Conservation (phyloP, 2,113 vertebrate species). For the Tachuris rubrigastra region DNA sequence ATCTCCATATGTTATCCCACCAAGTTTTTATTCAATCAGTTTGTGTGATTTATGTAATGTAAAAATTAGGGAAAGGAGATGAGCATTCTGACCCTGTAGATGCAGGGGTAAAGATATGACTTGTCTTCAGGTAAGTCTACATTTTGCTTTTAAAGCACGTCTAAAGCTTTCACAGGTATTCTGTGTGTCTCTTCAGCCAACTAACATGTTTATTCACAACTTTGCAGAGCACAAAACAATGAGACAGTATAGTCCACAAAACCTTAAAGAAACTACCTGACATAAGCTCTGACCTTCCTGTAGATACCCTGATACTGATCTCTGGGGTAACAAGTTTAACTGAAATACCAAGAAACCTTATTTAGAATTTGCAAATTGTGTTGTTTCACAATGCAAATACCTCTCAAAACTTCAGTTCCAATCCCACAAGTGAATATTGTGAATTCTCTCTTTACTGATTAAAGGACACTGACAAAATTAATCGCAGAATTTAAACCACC, state of each 20-base stretch:
- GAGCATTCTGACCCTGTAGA: not conserved
- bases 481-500: not conserved
- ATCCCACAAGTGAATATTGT: not conserved
- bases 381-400: not conserved
- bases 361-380: not conserved
- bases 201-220: not conserved
- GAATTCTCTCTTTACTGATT: not conserved
- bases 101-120: not conserved
- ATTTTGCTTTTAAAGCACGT: not conserved
- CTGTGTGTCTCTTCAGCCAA: not conserved
- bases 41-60: not conserved
- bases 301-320: not conserved
- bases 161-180: not conserved
- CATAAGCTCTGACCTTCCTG: accelerated
- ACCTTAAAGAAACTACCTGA: not conserved
- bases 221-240: not conserved
- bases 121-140: not conserved
- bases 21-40: not conserved
- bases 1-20: not conserved
- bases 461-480: not conserved
- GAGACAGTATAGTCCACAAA: not conserved
- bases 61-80: not conserved
- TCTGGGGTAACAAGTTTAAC: not conserved
- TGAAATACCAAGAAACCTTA: not conserved
- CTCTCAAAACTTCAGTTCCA: not conserved